Base-by-base conservation (phyloP, 2,797 vertebrate genomes). In the Bradypodion ventrale region DNA sequence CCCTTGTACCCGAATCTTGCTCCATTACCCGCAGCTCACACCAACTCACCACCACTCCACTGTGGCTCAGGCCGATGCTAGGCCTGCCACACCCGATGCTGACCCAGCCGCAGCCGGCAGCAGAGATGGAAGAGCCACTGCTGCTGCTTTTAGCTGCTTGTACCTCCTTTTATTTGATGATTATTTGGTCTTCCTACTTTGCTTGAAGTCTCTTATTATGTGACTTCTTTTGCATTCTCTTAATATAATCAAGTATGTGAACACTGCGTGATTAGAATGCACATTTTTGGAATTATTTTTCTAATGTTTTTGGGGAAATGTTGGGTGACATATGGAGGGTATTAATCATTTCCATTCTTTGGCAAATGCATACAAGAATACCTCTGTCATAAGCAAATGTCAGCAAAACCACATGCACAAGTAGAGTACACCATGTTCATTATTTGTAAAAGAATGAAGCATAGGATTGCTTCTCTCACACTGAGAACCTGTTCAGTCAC, bases 401-500 rank as follows among this genome's bases (percentile, higher is more conserved):
- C 72, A 75, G n/a, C 46, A 74, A 29, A 65, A 60, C 29, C 32
- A 52, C 19, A 42, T 76, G 35, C 60, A 56, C 74, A 66, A 56
- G 27, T 52, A 32, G 7, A 66, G 44, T 37, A 75, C 62, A 83
- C 35, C 2, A 10, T 68, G 44, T 40, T 66, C 46, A 25, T 76
- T 52, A 75, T 35, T 68, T 65, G 46, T 68, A 75, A 32, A 23
- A n/a, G 23, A 29, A 56, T 49, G 46, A 42, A 75, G 27, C 56
- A 74, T 42, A 66, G 35, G 21, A 35, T 42, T 23, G 12, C 27
- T 66, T 70, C 69, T 82, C 19, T 62, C 66, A 62, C 56, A 75
- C 23, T 84, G 82, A 75, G 86, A 87, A 84, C 81, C 37, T 49
- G 80, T 44, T 80, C 78, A 81, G 56, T 32, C 82, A 80, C 69